Base-by-base conservation (phyloP, 2,797 vertebrate genomes). In the Sternotherus odoratus region DNA sequence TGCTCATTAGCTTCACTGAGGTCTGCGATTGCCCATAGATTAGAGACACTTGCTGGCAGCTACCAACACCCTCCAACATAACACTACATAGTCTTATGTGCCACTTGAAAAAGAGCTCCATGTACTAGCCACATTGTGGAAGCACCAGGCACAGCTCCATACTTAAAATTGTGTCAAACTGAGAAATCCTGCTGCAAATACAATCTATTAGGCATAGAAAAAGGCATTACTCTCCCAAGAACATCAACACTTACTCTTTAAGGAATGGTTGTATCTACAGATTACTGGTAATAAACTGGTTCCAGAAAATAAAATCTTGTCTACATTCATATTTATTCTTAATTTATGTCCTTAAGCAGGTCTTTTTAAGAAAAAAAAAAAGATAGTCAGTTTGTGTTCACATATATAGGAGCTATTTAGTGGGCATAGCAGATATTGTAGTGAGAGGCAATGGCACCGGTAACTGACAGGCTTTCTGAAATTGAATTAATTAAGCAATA, bases 21-120 rank as follows among this genome's bases (percentile, higher is more conserved):
- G 63, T 36, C n/a, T 36, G n/a, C 21, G n/a, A 21, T 66, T 49
- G 48, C 23, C 12, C 6, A 50, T 15, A 10, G 12, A n/a, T 16
- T 46, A 2, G 0, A 0, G 23, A 36, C 63, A 66, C n/a, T 66
- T 63, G 33, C 33, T 36, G n/a, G 33, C 33, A 66, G 33, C 43
- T 11, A 3, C 26, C 13, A 1, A 1, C 1, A 8, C 19, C 5
- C 1, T 10, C 81, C 36, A n/a, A 50, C 1, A 4, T 54, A 11
- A 17, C 28, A 1, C 17, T 1, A 3, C 0, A 0, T 12, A 5
- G 6, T 66, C 79, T 39, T 60, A 49, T 81, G 36, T 0, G 2
- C 12, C 6, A 46, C 12, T 66, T 66, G 63, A 60, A 30, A 60
- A 33, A 60, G 33, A 33, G 30, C 28, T 60, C 28, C 56, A 60